A percentile compares a stretch with the other conserved stretches of the same genome.
Evolutionary conservation across 2,888 invertebrate genomes (phyloP).

Genomic region (Nycteola revayana): DNA sequence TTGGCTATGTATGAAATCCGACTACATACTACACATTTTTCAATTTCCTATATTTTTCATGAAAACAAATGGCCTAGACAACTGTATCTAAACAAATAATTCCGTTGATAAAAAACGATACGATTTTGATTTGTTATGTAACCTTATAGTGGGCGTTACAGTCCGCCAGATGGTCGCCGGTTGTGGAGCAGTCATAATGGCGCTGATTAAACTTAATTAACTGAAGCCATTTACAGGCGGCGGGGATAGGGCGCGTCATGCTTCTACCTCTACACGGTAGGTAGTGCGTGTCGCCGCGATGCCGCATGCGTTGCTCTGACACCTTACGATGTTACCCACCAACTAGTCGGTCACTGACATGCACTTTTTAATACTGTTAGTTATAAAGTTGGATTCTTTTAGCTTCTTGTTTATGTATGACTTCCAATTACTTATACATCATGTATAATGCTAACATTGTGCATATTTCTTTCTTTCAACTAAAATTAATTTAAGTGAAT

Average conservation of each 20-base stretch:
- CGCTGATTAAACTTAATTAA: slow-evolving; percentile 81
- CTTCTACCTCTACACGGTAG: slow-evolving; percentile 30
- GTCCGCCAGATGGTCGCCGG: slow-evolving; percentile 67
- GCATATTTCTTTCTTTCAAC: no score
- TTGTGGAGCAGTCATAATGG: slow-evolving; percentile 52
- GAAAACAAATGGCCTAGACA: no score
- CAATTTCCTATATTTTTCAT: no score
- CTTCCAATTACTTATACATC: no score
- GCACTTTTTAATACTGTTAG: no score
- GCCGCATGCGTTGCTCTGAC: slow-evolving; percentile 10
- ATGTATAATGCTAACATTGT: no score
- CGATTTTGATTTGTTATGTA: slow-evolving; percentile 50
- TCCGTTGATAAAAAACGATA: no score
- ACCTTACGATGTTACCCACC: slow-evolving; percentile 20
- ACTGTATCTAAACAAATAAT: no score
- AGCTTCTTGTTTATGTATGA: slow-evolving; percentile 24
- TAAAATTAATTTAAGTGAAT: no score
- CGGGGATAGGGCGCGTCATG: slow-evolving; percentile 44
- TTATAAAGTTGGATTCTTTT: slow-evolving; percentile 1
- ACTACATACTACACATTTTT: no score
- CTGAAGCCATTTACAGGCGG: slow-evolving; percentile 77
- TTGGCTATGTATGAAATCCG: no score
- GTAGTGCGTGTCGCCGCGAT: slow-evolving; percentile 23
- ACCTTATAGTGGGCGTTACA: slow-evolving; percentile 73
- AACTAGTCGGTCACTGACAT: slow-evolving; percentile 58